A percentile compares a stretch with the other conserved stretches of the same genome.
Evolutionary conservation across 2,888 invertebrate species (phyloP).

Genomic region (Taphrorychus bicolor): DNA sequence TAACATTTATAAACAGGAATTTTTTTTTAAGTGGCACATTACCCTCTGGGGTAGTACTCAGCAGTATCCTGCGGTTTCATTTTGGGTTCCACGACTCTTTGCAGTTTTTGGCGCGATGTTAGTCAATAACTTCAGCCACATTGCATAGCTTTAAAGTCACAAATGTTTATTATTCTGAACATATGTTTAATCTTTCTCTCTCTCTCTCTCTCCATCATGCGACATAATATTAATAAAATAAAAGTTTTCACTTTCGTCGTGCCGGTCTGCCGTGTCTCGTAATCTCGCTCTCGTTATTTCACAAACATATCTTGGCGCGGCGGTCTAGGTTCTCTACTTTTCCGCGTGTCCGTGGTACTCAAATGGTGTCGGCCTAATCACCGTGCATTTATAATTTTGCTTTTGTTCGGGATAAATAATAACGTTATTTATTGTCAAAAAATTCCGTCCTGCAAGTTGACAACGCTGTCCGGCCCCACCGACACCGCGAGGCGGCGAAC

Average conservation of each 20-base stretch:
- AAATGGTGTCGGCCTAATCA: neutral
- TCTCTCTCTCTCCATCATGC: slow-evolving; percentile 25
- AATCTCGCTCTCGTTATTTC: slow-evolving; percentile 33
- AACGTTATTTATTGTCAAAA: slow-evolving; percentile 14
- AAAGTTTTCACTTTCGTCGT: slow-evolving; percentile 34
- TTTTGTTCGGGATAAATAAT: slow-evolving; percentile 4
- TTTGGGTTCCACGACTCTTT: neutral
- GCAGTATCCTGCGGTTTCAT: neutral
- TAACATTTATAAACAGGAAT: slow-evolving; percentile 8
- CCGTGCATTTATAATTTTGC: neutral
- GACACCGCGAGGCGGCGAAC: slow-evolving; percentile 32
- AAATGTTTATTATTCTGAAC: slow-evolving; percentile 8
- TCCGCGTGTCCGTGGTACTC: neutral
- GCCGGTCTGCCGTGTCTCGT: slow-evolving; percentile 27
- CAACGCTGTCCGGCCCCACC: slow-evolving; percentile 38
- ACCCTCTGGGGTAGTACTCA: neutral
- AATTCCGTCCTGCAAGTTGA: slow-evolving; percentile 25
- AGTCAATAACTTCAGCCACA: neutral
- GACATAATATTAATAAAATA: slow-evolving; percentile 32
- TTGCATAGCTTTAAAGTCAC: neutral
- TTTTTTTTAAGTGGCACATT: neutral
- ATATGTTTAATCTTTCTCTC: slow-evolving; percentile 17
- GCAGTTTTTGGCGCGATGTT: neutral
- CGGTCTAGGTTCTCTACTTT: slow-evolving; percentile 9
- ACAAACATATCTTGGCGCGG: slow-evolving; percentile 14